These are phyloP conservation scores for Pipistrellus kuhlii DNA, from an alignment of 2,797 vertebrate species.

Conservation along the genomic window DNA sequence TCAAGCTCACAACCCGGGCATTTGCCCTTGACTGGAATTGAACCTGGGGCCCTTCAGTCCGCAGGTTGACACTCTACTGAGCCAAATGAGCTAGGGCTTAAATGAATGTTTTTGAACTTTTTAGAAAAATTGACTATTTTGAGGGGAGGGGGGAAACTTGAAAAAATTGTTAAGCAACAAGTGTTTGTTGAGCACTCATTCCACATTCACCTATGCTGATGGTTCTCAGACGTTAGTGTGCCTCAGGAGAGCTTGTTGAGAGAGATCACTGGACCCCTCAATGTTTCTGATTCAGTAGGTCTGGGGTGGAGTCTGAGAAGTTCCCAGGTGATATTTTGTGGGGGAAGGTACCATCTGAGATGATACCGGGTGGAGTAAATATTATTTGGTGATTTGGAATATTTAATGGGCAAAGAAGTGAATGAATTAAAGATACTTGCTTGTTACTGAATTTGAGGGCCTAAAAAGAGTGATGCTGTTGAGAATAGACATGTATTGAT, in stretches of 20 bases:
- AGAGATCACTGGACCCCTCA: not conserved
- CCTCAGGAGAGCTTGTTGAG: not conserved
- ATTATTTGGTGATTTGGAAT: slow-evolving; percentile 32
- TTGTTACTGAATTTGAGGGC: not conserved
- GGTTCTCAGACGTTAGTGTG: slow-evolving; percentile 18
- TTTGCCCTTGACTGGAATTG: too few species aligned
- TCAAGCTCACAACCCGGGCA: too few species aligned
- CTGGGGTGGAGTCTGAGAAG: not conserved
- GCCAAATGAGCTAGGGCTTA: not conserved
- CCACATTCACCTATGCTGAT: not conserved
- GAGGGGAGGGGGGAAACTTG: not conserved
- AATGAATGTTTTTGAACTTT: not conserved
- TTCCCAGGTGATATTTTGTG: not conserved
- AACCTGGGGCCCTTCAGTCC: too few species aligned
- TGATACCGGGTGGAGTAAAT: not conserved
- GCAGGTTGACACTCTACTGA: not conserved
- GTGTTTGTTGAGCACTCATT: not conserved
- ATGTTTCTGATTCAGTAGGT: slow-evolving; percentile 39
- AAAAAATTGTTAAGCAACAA: not conserved
- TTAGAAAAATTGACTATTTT: not conserved
- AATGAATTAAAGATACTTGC: slow-evolving; percentile 48
- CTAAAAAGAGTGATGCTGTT: slow-evolving; percentile 17
- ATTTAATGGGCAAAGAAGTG: slow-evolving; percentile 36
- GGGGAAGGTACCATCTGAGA: not conserved
- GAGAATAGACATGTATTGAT: not conserved